These are phyloP conservation scores for Lasioglossum albipes DNA, from an alignment of 1,140 invertebrate species.

Conservation along the genomic window DNA sequence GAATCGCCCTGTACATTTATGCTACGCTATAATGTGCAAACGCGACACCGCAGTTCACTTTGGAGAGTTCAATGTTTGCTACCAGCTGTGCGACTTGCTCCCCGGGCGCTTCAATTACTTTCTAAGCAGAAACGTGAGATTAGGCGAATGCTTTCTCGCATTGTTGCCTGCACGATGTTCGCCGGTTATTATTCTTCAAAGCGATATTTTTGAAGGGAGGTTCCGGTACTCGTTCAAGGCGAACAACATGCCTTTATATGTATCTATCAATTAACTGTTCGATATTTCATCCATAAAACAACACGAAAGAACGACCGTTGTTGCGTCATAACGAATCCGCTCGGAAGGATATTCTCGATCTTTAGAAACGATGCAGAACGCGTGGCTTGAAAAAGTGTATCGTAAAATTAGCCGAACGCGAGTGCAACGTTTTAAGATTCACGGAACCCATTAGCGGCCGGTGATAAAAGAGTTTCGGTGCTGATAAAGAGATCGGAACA, in stretches of 20 bases:
- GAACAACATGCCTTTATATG: slow-evolving; percentile 32
- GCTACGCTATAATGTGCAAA: too few species aligned
- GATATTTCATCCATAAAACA: slow-evolving; percentile 58
- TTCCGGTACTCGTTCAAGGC: slow-evolving; percentile 48
- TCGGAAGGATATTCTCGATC: slow-evolving; percentile 44
- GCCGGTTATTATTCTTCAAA: neutral
- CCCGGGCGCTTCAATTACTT: neutral
- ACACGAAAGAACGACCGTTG: slow-evolving; percentile 50
- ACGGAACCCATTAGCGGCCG: neutral
- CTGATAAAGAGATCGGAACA: neutral
- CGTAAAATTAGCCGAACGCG: slow-evolving; percentile 6
- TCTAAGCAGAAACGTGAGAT: neutral
- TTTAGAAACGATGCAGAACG: slow-evolving; percentile 21
- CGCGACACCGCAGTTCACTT: neutral
- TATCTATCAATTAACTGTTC: slow-evolving; percentile 46
- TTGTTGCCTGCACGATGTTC: neutral
- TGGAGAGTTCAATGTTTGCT: neutral
- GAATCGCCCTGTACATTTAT: too few species aligned
- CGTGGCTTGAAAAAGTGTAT: neutral
- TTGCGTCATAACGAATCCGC: slow-evolving; percentile 50
- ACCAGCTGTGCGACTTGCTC: too few species aligned
- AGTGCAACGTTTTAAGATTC: neutral
- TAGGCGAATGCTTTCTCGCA: neutral
- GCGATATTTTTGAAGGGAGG: slow-evolving; percentile 45
- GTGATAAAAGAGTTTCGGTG: neutral